These are phyloP conservation scores for Tragelaphus buxtoni DNA, from an alignment of 2,113 vertebrate species.

Conservation along the genomic window DNA sequence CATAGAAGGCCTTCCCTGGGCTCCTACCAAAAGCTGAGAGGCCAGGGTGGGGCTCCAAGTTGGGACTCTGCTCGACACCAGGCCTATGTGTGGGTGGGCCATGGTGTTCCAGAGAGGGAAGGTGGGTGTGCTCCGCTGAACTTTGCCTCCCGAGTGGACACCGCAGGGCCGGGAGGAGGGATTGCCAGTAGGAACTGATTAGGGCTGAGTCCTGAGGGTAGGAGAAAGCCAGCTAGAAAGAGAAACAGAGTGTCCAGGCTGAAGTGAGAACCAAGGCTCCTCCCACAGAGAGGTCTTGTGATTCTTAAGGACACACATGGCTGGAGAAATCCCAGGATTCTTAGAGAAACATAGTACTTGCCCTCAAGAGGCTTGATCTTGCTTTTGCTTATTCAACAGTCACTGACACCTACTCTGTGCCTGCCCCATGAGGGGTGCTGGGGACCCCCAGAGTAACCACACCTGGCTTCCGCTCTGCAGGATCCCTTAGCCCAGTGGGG, in stretches of 20 bases:
- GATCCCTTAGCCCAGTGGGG: not conserved
- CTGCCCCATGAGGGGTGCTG: not conserved
- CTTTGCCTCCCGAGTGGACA: too few species aligned
- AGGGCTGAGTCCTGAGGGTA: not conserved
- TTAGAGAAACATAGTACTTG: not conserved
- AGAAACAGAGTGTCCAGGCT: not conserved
- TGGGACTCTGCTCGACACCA: not conserved
- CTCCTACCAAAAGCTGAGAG: not conserved
- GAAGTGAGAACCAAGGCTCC: not conserved
- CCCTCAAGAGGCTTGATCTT: not conserved
- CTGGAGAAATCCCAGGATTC: not conserved
- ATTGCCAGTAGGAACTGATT: not conserved
- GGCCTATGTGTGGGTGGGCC: too few species aligned
- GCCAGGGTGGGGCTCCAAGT: not conserved
- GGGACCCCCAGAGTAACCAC: not conserved
- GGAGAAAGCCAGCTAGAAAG: not conserved
- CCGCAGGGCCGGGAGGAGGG: accelerated
- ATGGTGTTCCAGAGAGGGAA: accelerated
- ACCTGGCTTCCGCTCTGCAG: not conserved
- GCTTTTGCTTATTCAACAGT: not conserved
- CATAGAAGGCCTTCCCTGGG: not conserved
- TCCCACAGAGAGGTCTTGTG: not conserved
- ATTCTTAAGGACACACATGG: not conserved
- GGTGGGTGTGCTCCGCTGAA: accelerated
- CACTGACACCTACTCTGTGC: not conserved